Percentiles rank a stretch among this genome's conserved stretches.
phyloP scores from a whole-genome alignment of 2,888 invertebrate species.

The Lissonota sp. region DNA sequence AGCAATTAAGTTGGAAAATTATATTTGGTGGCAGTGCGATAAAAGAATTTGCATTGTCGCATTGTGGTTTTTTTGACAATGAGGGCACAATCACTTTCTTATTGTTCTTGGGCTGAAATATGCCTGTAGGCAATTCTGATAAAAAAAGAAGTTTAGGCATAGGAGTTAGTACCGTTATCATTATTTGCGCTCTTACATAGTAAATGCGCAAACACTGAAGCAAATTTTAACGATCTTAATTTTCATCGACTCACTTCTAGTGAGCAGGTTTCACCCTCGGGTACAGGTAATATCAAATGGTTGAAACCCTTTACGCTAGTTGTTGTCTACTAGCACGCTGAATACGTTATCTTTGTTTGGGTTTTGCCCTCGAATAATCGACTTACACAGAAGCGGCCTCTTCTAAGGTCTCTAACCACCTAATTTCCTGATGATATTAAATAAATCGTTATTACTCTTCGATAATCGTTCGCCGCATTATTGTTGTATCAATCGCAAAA shows the following conservation, averaged over 20 bases:
- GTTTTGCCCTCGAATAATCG: slow-evolving; percentile 94
- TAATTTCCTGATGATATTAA: slow-evolving; percentile 73
- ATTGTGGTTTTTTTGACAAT: slow-evolving; percentile 91
- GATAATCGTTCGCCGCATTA: too few relatives aligned
- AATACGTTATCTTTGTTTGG: slow-evolving; percentile 92
- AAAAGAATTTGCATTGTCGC: slow-evolving; percentile 93
- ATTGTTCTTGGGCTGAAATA: slow-evolving; percentile 93
- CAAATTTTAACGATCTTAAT: too few relatives aligned
- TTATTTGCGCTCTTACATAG: too few relatives aligned
- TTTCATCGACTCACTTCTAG: slow-evolving; percentile 85
- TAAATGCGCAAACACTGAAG: too few relatives aligned
- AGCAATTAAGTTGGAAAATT: slow-evolving; percentile 93
- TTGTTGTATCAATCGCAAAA: background rate
- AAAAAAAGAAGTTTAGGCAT: slow-evolving; percentile 45
- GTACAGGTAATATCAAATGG: slow-evolving; percentile 92
- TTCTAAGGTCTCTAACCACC: slow-evolving; percentile 80
- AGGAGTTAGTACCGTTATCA: too few relatives aligned
- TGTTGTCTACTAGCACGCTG: slow-evolving; percentile 90
- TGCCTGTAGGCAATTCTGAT: slow-evolving; percentile 91
- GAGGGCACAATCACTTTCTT: slow-evolving; percentile 94
- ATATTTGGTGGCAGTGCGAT: slow-evolving; percentile 93
- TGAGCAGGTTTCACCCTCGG: slow-evolving; percentile 87
- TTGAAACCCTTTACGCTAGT: slow-evolving; percentile 96
- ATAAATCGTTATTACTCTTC: background rate
- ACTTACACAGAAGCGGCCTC: slow-evolving; percentile 79